Percentiles rank a stretch among this genome's conserved stretches.
Conservation (phyloP, 2,113 vertebrate species). For the Ceyx margarethae region DNA sequence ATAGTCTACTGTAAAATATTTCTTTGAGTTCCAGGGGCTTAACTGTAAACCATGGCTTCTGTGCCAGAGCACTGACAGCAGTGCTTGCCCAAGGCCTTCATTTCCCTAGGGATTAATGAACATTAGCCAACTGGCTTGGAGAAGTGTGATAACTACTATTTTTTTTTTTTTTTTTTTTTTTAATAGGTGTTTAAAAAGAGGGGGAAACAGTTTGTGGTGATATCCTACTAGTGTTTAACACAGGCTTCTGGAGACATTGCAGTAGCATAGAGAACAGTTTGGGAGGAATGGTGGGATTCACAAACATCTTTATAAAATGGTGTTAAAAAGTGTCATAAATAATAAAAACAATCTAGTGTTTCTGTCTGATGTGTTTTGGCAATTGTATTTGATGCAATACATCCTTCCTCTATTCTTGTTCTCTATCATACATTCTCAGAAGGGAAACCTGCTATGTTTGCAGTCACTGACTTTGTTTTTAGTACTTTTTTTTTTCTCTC, state of each 20-base stretch:
- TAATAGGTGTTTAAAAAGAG: background rate
- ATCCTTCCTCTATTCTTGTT: background rate
- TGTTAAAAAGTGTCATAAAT: background rate
- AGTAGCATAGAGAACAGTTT: background rate
- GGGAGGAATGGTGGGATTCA: background rate
- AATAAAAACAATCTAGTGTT: fast-evolving
- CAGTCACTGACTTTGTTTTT: background rate
- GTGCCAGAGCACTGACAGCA: background rate
- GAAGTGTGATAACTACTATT: background rate
- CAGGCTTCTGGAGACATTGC: background rate
- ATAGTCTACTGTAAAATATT: background rate
- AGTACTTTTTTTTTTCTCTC: background rate
- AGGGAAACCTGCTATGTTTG: background rate
- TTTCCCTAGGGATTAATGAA: too few relatives aligned
- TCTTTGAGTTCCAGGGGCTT: background rate
- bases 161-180: background rate
- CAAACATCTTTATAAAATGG: background rate
- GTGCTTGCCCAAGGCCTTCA: background rate
- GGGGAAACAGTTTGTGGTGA: background rate
- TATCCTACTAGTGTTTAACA: fast-evolving
- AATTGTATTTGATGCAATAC: background rate
- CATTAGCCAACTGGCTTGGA: background rate
- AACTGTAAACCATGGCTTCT: background rate
- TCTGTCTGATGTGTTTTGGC: background rate
- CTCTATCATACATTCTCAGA: background rate